phyloP scores from a whole-genome alignment of 2,113 vertebrate genomes.

The Paraplagusia blochii region DNA sequence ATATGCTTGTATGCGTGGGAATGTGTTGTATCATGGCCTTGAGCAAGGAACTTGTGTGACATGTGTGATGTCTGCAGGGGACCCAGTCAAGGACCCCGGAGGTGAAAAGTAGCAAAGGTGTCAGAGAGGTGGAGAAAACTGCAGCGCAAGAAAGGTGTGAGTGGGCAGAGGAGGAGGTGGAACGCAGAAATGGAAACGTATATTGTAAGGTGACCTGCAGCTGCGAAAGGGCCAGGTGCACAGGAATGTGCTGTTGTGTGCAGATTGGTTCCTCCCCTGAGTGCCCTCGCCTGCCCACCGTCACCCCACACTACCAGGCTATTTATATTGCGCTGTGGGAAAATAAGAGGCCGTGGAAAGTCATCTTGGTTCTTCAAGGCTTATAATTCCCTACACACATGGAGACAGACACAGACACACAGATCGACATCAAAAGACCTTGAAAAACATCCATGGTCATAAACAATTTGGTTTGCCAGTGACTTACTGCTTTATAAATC shows the following conservation, averaged over 20 bases:
- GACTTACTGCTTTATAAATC: neutral
- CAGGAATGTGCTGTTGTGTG: conserved; percentile 74
- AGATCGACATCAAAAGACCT: conserved; percentile 16
- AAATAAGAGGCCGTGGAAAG: conserved; percentile 55
- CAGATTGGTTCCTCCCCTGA: conserved; percentile 66
- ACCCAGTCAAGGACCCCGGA: neutral
- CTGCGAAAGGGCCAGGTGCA: conserved; percentile 70
- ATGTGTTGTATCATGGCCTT: conserved; percentile 36
- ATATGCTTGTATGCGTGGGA: conserved; percentile 1
- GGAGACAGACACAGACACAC: conserved; percentile 11
- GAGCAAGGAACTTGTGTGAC: conserved; percentile 11
- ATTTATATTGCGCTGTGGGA: conserved; percentile 79
- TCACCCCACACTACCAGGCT: conserved; percentile 67
- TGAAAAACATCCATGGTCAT: conserved; percentile 21
- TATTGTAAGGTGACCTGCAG: conserved; percentile 68
- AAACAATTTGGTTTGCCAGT: conserved; percentile 8
- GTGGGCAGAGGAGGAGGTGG: conserved; percentile 37
- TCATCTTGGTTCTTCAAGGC: conserved; percentile 52
- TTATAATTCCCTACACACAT: conserved; percentile 35
- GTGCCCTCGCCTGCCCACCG: conserved; percentile 56
- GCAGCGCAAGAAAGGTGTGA: conserved; percentile 51
- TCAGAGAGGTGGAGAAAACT: conserved; percentile 37
- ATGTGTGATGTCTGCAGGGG: conserved; percentile 23
- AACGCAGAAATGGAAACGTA: conserved; percentile 17
- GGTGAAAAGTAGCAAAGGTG: conserved; percentile 16